phyloP scores from a whole-genome alignment of 2,888 invertebrate genomes.

The Ophion ventricosus region DNA sequence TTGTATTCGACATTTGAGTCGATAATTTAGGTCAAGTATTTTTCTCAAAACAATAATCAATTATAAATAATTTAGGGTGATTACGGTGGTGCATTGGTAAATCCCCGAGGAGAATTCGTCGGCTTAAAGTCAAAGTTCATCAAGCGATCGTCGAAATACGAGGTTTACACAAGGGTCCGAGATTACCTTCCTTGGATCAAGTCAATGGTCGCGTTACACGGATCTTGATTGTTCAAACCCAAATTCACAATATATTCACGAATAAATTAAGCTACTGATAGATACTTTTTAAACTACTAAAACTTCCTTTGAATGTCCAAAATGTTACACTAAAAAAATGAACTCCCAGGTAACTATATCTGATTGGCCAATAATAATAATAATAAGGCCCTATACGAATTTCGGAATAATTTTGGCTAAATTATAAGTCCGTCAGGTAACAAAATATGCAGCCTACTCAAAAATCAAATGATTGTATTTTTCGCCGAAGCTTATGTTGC shows the following conservation, averaged over 20 bases:
- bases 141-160: constrained; percentile 51
- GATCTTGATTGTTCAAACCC: constrained; percentile 21
- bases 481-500: too few species aligned
- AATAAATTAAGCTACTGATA: neutral
- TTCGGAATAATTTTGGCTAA: neutral
- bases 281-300: neutral
- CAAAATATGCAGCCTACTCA: too few species aligned
- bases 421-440: too few species aligned
- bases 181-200: constrained; percentile 62
- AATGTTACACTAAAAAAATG: neutral
- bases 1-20: neutral
- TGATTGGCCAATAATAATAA: too few species aligned
- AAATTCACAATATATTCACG: neutral
- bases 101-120: constrained; percentile 50
- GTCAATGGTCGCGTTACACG: constrained; percentile 58
- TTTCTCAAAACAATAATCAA: neutral
- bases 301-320: neutral
- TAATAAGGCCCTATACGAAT: too few species aligned
- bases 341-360: too few species aligned
- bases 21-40: neutral
- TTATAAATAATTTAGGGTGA: constrained; percentile 50
- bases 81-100: constrained; percentile 61
- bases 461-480: too few species aligned
- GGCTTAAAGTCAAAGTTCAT: constrained; percentile 58
- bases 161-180: constrained; percentile 54